phyloP scores from a whole-genome alignment of 2,113 vertebrate genomes.

The Symphodus melops region DNA sequence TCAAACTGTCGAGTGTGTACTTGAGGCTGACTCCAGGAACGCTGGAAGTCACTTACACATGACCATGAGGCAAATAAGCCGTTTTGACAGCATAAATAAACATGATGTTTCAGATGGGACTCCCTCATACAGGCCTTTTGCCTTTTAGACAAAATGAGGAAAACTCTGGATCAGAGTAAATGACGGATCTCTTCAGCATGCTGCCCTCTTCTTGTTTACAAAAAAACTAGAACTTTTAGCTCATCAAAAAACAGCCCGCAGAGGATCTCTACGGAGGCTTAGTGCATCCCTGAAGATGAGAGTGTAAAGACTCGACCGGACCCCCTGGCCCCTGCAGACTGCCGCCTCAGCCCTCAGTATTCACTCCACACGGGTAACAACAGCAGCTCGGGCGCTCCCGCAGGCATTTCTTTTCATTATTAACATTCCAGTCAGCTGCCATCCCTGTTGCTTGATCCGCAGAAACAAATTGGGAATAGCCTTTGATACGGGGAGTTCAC shows the following conservation, averaged over 20 bases:
- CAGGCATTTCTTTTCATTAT: conserved; percentile 65
- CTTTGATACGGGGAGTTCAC: conserved; percentile 74
- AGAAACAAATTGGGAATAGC: conserved; percentile 81
- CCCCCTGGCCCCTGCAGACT: conserved; percentile 2
- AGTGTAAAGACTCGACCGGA: conserved; percentile 4
- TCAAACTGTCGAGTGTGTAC: no score
- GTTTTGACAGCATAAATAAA: no score
- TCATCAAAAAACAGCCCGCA: conserved; percentile 49
- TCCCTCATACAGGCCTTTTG: no score
- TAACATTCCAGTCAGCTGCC: conserved; percentile 77
- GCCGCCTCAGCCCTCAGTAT: conserved; percentile 62
- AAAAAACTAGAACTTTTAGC: conserved; percentile 18
- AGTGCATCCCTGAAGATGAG: background rate
- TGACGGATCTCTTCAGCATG: conserved; percentile 9
- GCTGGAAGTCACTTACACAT: no score
- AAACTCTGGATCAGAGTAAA: no score
- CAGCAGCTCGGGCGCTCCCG: conserved; percentile 38
- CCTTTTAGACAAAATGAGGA: no score
- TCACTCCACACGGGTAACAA: conserved; percentile 49
- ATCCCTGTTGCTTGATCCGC: conserved; percentile 68
- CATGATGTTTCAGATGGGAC: no score
- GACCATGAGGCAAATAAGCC: no score
- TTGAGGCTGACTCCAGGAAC: no score
- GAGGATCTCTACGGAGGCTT: conserved; percentile 6
- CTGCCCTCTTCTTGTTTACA: conserved; percentile 33